Evolutionary conservation across 2,888 invertebrate genomes (phyloP), one percentile per base, ranked within the genome.

Genomic region (Drosophila mercatorum): DNA sequence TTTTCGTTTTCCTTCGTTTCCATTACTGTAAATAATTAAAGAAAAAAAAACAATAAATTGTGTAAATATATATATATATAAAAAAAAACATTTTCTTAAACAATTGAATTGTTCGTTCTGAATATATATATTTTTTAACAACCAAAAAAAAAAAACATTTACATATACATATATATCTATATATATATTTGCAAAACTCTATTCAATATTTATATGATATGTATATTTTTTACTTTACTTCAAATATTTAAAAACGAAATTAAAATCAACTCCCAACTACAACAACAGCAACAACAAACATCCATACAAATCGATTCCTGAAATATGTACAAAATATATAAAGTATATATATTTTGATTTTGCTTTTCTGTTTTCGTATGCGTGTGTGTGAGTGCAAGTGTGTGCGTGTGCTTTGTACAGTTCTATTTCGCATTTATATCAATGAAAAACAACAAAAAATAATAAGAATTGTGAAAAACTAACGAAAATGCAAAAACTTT

Each of bases 11-110:
- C n/a, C 2, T 53, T 41, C 17, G 63, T 55, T 68, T 75, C 71
- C 64, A 81, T 78, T 17, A 40, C 79, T 92, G 92, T 92, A 92
- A 91, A 92, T 92, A 92, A 92, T 92, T 92, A 88, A 56, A 56
- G 67, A 38, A 62, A 64, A 68, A 55, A 63, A 52, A n/a, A 49
- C 41, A 26, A 67, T 70, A 51, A 26, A 78, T 89, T 81, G 69
- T 91, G 91, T 92, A 91, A 91, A 91, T 91, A 91, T 89, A 91
- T 91, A 91, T 89, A 76, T 80, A 28, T 28, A 28, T 0, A 17
- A 17, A 17, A 80, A 69, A 49, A 49, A 83, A 74, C 55, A 86
- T 78, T 80, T 79, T 73, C 64, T 74, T 68, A 82, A 78, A 65
- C 61, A 78, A 81, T 76, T 60, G 69, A 83, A 76, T 83, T 87